phyloP scores from a whole-genome alignment of 2,888 invertebrate species.

The Danaus chrysippus region DNA sequence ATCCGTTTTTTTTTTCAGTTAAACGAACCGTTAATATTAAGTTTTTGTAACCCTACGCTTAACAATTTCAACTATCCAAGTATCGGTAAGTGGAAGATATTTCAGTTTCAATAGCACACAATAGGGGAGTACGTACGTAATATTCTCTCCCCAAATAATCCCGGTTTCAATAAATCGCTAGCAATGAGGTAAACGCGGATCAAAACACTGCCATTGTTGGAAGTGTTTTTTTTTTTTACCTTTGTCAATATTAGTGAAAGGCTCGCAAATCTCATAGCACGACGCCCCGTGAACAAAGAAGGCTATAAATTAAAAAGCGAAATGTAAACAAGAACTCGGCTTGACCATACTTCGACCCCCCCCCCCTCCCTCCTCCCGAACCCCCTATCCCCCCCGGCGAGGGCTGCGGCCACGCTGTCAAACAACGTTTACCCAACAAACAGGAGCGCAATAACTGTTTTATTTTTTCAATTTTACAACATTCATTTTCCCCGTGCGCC shows the following conservation, averaged over 20 bases:
- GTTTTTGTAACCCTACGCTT: background rate
- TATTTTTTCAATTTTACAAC: constrained; percentile 57
- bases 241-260: constrained; percentile 9
- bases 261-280: constrained; percentile 13
- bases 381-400: constrained; percentile 33
- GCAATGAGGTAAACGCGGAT: constrained; percentile 4
- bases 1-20: background rate
- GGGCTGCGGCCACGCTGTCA: constrained; percentile 52
- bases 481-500: constrained; percentile 50
- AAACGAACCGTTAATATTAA: too few species aligned
- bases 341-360: constrained; percentile 32
- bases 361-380: constrained; percentile 34
- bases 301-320: constrained; percentile 38
- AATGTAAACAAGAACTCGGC: constrained; percentile 34
- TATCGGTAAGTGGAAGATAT: constrained; percentile 39
- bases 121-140: constrained; percentile 48
- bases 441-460: constrained; percentile 63
- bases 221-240: constrained; percentile 7
- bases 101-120: constrained; percentile 59
- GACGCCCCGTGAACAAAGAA: constrained; percentile 34
- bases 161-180: constrained; percentile 12
- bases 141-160: constrained; percentile 39
- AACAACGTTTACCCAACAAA: constrained; percentile 71
- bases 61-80: constrained; percentile 17
- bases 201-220: constrained; percentile 3